A percentile compares a stretch with the other conserved stretches of the same genome.
phyloP scores from a whole-genome alignment of 2,888 invertebrate genomes.

The Drosophila borealis region DNA sequence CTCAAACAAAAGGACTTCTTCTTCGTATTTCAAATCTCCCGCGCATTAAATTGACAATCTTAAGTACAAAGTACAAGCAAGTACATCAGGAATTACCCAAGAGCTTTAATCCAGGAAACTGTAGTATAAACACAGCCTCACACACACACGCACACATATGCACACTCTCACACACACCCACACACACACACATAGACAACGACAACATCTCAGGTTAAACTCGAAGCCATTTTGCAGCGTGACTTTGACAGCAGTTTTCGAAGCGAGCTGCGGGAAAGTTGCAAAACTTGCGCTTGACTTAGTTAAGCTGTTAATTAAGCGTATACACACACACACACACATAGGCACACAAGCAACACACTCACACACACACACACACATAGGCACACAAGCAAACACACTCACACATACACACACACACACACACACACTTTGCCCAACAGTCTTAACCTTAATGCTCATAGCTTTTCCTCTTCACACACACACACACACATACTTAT shows the following conservation, averaged over 20 bases:
- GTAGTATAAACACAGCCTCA: slow-evolving; percentile 7
- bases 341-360: background rate
- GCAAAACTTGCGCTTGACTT: slow-evolving; percentile 52
- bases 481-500: slow-evolving; percentile 11
- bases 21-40: slow-evolving; percentile 13
- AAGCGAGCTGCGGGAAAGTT: slow-evolving; percentile 28
- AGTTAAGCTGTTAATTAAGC: slow-evolving; percentile 52
- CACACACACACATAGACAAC: slow-evolving; percentile 2
- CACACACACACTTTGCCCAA: slow-evolving; percentile 20
- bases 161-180: background rate
- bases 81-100: slow-evolving; percentile 15
- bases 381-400: slow-evolving; percentile 10
- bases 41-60: slow-evolving; percentile 10
- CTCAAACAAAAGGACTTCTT: background rate
- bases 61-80: slow-evolving; percentile 14
- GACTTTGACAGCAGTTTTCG: slow-evolving; percentile 44
- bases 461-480: slow-evolving; percentile 34
- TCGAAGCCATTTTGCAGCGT: slow-evolving; percentile 50
- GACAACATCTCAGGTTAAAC: slow-evolving; percentile 11
- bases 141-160: background rate
- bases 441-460: slow-evolving; percentile 46
- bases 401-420: slow-evolving; percentile 11
- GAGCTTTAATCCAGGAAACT: slow-evolving; percentile 20
- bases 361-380: slow-evolving; percentile 25
- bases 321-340: slow-evolving; percentile 27